Evolutionary conservation across 2,888 invertebrate species (phyloP).

Genomic region (Zelleria hepariella): DNA sequence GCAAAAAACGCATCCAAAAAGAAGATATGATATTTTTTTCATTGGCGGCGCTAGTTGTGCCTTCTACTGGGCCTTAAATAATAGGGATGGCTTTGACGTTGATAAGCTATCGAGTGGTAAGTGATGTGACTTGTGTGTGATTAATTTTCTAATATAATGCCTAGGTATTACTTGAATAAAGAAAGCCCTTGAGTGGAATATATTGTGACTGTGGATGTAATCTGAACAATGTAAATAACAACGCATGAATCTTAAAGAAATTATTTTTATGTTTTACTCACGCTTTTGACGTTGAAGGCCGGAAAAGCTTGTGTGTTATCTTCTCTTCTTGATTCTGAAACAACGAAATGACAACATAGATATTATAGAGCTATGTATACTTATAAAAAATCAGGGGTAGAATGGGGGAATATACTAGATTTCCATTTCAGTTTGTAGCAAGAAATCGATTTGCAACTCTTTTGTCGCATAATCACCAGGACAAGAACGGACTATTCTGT

Average conservation of each 20-base stretch:
- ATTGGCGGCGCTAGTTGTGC: no score
- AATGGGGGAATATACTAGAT: no score
- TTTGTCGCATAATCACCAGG: no score
- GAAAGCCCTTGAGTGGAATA: not conserved
- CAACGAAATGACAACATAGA: conserved; percentile 28
- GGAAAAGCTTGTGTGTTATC: conserved; percentile 62
- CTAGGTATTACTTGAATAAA: not conserved
- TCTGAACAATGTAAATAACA: no score
- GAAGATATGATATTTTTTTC: no score
- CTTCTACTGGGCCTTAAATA: no score
- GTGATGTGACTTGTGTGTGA: no score
- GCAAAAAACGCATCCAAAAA: no score
- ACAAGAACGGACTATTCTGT: no score
- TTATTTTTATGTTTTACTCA: conserved; percentile 27
- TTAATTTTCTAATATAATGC: not conserved
- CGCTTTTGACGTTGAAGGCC: conserved; percentile 57
- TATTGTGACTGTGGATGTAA: not conserved
- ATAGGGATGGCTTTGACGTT: no score
- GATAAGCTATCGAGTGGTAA: conserved; percentile 12
- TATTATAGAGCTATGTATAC: not conserved
- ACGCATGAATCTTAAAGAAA: not conserved
- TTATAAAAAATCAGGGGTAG: conserved; percentile 8
- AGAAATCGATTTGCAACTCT: no score
- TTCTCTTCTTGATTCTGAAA: conserved; percentile 53
- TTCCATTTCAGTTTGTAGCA: no score